A percentile compares a stretch with the other conserved stretches of the same genome.
Conservation (phyloP, 2,797 vertebrate genomes). For the Myripristis jacobus region DNA sequence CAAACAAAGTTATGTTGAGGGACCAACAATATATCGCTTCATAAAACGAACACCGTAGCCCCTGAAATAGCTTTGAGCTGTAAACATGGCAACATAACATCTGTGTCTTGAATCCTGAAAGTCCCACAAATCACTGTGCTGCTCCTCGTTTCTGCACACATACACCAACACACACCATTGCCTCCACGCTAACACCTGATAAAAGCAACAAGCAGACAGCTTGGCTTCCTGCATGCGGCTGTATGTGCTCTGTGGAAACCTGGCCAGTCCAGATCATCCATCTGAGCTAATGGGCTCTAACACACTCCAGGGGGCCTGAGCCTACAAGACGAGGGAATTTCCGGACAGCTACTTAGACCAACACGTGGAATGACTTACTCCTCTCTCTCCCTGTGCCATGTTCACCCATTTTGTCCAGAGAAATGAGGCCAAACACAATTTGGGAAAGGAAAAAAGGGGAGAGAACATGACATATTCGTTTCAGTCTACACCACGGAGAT, state of each 20-base stretch:
- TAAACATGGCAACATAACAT: neutral
- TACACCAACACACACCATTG: neutral
- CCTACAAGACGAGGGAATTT: neutral
- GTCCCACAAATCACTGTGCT: neutral
- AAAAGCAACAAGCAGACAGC: neutral
- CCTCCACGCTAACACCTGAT: neutral
- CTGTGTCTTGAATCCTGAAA: neutral
- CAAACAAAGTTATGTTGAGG: neutral
- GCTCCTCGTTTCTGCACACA: neutral
- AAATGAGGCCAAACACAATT: slow-evolving; percentile 11
- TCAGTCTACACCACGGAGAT: neutral
- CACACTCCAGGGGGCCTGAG: slow-evolving; percentile 13
- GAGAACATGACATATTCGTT: neutral
- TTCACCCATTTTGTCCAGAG: neutral
- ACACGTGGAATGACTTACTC: slow-evolving; percentile 28
- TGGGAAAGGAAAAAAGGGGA: neutral
- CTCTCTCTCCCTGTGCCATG: neutral
- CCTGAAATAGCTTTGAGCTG: no score
- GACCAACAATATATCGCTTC: neutral
- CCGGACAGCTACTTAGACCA: slow-evolving; percentile 20
- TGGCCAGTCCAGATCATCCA: slow-evolving; percentile 20
- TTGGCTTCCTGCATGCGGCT: slow-evolving; percentile 5
- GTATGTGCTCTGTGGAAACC: neutral
- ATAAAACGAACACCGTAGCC: neutral
- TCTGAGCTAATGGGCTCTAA: slow-evolving; percentile 33